Conservation (phyloP, 2,888 invertebrate genomes). For the Drosophila putrida region DNA sequence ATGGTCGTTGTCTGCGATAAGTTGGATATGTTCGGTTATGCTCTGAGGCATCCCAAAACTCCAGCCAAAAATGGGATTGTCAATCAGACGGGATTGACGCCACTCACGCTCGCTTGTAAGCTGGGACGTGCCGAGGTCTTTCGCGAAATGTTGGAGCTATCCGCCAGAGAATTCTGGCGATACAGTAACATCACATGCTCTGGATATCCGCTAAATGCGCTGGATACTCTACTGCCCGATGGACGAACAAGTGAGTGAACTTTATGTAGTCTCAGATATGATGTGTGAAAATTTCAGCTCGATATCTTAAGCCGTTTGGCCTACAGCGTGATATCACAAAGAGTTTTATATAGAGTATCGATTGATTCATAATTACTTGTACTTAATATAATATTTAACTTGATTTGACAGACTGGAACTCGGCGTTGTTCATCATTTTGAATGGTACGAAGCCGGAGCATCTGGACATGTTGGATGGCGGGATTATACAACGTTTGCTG, state of each 20-base stretch:
- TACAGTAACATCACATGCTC: conserved; percentile 99
- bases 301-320: no score
- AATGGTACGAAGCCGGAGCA: conserved; percentile 99
- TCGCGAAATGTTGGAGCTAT: conserved; percentile 98
- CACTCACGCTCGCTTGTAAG: conserved; percentile 97
- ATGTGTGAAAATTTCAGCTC: no score
- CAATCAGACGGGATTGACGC: conserved; percentile 96
- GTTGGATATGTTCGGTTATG: conserved; percentile 99
- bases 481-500: conserved; percentile 97
- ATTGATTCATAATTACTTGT: background rate
- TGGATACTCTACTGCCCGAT: conserved; percentile 97
- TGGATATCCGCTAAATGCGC: conserved; percentile 97
- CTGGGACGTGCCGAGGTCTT: conserved; percentile 98
- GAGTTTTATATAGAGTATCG: no score
- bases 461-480: conserved; percentile 99
- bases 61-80: conserved; percentile 96
- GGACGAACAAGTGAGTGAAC: conserved; percentile 94
- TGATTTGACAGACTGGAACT: conserved; percentile 94
- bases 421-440: conserved; percentile 98
- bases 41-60: conserved; percentile 96
- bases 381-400: background rate
- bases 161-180: conserved; percentile 98
- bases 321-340: no score
- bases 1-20: conserved; percentile 99
- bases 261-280: background rate